These are phyloP conservation scores for Pogona vitticeps DNA, from an alignment of 2,113 vertebrate species.

Conservation along the genomic window DNA sequence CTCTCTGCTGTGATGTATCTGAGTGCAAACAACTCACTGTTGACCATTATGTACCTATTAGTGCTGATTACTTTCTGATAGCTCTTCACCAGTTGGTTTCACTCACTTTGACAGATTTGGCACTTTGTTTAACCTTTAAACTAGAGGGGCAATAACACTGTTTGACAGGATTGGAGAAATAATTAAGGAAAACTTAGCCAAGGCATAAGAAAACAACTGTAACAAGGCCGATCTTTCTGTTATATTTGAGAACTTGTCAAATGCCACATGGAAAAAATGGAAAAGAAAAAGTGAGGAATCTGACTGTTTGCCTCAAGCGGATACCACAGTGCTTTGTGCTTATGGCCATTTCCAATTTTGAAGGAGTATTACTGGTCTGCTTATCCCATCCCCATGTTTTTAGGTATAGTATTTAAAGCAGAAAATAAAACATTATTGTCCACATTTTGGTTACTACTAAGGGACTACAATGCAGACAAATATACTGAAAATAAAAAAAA, in stretches of 20 bases:
- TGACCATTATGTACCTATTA: constrained; percentile 99
- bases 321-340: constrained; percentile 39
- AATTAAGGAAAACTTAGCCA: constrained; percentile 80
- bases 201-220: constrained; percentile 76
- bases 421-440: constrained; percentile 13
- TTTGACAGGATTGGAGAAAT: constrained; percentile 81
- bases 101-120: constrained; percentile 93
- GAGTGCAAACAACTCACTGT: constrained; percentile 88
- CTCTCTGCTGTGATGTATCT: constrained; percentile 89
- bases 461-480: constrained; percentile 3
- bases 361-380: constrained; percentile 56
- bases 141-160: constrained; percentile 79
- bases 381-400: background rate
- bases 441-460: constrained; percentile 22
- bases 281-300: constrained; percentile 30
- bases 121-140: constrained; percentile 97
- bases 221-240: constrained; percentile 74
- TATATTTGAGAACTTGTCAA: constrained; percentile 68
- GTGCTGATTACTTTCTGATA: constrained; percentile 97
- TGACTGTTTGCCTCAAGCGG: constrained; percentile 31
- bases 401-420: background rate
- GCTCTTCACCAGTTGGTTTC: constrained; percentile 91
- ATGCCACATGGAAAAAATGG: background rate
- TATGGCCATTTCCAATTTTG: constrained; percentile 51
- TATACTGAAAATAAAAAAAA: constrained; percentile 52